phyloP scores from a whole-genome alignment of 2,113 vertebrate genomes.

The Eulemur rufifrons region DNA sequence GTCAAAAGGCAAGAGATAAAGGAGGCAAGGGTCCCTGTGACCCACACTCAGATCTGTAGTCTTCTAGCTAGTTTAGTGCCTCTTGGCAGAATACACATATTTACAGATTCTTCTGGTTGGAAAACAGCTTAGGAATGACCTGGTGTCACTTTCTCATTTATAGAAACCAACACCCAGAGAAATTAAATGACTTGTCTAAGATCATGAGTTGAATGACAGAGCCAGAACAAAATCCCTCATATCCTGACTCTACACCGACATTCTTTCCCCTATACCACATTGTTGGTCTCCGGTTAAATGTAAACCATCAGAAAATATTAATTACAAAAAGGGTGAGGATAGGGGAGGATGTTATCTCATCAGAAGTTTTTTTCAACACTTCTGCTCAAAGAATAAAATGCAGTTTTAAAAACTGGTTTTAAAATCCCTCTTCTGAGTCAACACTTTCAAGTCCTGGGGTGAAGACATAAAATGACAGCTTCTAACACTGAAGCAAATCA shows the following conservation, averaged over 20 bases:
- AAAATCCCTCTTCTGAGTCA: slow-evolving; percentile 52
- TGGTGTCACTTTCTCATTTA: not conserved
- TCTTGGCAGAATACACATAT: not conserved
- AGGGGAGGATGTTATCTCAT: slow-evolving; percentile 50
- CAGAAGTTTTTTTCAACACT: slow-evolving; percentile 74
- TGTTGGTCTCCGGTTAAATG: not conserved
- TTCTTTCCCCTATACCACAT: not conserved
- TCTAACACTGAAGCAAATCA: not conserved
- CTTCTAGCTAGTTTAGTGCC: not conserved
- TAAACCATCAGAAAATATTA: not conserved
- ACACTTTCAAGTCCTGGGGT: slow-evolving; percentile 29
- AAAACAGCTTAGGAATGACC: not conserved
- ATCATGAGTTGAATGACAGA: not conserved
- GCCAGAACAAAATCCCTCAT: not conserved
- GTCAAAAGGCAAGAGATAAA: not conserved
- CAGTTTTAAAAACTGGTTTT: slow-evolving; percentile 53
- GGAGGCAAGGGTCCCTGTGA: not conserved
- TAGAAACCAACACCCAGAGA: not conserved
- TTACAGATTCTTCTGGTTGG: not conserved
- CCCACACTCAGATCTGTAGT: not conserved
- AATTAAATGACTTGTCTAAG: slow-evolving; percentile 21
- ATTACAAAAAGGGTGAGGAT: not conserved
- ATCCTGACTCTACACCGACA: not conserved
- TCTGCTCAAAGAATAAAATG: slow-evolving; percentile 72
- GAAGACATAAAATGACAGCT: not conserved